Evolutionary conservation across 2,113 vertebrate species (phyloP), one percentile per base, ranked within the genome.

Genomic region (Eptatretus burgeri): DNA sequence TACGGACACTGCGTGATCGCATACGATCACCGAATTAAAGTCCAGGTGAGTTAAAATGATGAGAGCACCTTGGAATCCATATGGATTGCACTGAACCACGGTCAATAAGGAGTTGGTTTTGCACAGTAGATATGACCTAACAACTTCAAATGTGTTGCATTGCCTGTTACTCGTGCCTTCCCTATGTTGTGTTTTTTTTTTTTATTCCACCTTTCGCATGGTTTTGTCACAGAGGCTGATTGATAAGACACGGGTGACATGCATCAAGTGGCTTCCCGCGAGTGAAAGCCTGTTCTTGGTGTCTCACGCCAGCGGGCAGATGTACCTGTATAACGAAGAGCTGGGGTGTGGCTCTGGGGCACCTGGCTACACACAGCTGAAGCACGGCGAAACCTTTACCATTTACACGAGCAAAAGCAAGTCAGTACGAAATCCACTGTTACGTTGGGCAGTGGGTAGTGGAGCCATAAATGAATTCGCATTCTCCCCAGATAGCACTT

Each of bases 231-330:
- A 93, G 85, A 79, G 85, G 68, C 72, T 87, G 63, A 89, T 93
- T n/a, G 85, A 93, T 77, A 83, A 82, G 65, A 83, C 85, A 9
- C 87, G 85, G 73, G 85, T 93, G 51, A 93, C 85, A 0, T 75
- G 78, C 51, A 75, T 89, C 14, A 78, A 77, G 63, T 88, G 85
- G 86, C 78, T 93, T n/a, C 85, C 85, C 0, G 78, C 78, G 69
- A 81, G 81, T 0, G 83, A 83, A 51, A 82, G 78, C 65, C 78
- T 88, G 17, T 93, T 93, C 74, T 72, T 93, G 69, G 83, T 81
- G 0, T 83, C 85, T 0, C 85, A 91, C 0, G 81, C 82, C 72
- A 93, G 86, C 1, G 86, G 86, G 51, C 81, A 84, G 74, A 77
- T 93, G 9, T 93, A 93, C 78, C 81, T 88, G 20, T 91, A 93